Evolutionary conservation across 2,113 vertebrate genomes (phyloP).

Genomic region (Regulus satrapa): DNA sequence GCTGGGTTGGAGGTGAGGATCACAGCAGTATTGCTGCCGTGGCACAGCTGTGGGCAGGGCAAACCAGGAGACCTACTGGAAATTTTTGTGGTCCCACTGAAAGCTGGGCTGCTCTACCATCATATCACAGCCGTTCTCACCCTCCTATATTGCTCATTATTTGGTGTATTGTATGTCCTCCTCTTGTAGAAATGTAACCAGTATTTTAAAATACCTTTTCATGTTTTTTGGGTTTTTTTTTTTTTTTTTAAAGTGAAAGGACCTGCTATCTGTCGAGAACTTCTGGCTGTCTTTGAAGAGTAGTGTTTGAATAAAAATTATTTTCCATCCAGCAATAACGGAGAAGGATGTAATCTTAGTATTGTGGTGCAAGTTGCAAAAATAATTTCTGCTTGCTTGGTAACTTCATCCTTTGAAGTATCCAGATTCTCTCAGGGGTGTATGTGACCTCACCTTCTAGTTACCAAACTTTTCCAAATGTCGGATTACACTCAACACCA

Average conservation of each 20-base stretch:
- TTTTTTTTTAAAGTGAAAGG: neutral
- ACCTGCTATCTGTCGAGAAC: neutral
- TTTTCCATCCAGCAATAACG: neutral
- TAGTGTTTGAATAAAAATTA: neutral
- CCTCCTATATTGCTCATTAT: neutral
- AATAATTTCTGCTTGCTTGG: conserved; percentile 38
- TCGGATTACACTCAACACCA: conserved; percentile 66
- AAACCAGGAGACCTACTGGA: too few relatives aligned
- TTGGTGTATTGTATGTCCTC: neutral
- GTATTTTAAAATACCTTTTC: neutral
- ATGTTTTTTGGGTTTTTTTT: too few relatives aligned
- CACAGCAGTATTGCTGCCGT: neutral
- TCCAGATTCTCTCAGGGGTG: conserved; percentile 42
- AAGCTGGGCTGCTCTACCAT: neutral
- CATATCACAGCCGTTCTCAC: neutral
- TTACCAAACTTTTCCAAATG: conserved; percentile 67
- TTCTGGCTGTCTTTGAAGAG: neutral
- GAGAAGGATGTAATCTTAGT: conserved; percentile 21
- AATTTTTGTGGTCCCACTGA: neutral
- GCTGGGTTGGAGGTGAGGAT: neutral
- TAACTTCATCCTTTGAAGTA: conserved; percentile 60
- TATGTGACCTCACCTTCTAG: conserved; percentile 54
- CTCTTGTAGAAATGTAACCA: neutral
- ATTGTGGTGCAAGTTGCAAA: conserved; percentile 43
- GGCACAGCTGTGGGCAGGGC: fast-evolving